Evolutionary conservation across 2,113 vertebrate genomes (phyloP), one percentile per base, ranked within the genome.

Genomic region (Peucedramus taeniatus): DNA sequence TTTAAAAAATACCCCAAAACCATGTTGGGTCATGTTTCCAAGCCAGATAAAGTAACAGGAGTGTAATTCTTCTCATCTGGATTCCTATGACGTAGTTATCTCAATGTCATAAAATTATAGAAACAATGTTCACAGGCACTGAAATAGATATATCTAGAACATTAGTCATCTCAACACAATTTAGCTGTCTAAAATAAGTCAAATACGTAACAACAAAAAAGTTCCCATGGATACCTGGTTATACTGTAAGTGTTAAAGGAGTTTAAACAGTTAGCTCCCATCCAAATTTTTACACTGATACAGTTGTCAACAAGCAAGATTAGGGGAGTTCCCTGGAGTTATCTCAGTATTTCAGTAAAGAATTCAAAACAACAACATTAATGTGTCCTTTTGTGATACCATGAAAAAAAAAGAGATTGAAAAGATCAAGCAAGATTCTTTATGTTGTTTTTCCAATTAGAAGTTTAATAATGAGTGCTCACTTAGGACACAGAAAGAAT

Each of bases 1-100:
- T 5, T 31, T 3, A 11, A 35, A 37, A 35, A 50, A 56, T n/a
- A 9, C 0, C 1, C 9, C 10, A 57, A 16, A 57, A 64, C 1
- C 6, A 8, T 3, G 1, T 20, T 54, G 26, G 8, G 31, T 72
- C 51, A 60, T 2, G 1, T 18, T 89, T 60, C 30, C 31, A 78
- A 60, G 23, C 0, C 21, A 82, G 27, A 78, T 4, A 47, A 91
- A 60, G 53, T 13, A 54, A 42, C 3, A 47, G 7, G 8, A 85
- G 3, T 53, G 3, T 13, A 63, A 45, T 50, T 76, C 22, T 92
- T 74, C 15, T 83, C 11, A 33, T 49, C 14, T 65, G 30, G 18
- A 59, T 7, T 44, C 6, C 4, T 30, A 35, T 13, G 5, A 42
- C 2, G 0, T 49, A 49, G 31, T 40, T 31, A 15, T 53, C 13